Evolutionary conservation across 2,888 invertebrate species (phyloP).

Genomic region (Ophion costatus): DNA sequence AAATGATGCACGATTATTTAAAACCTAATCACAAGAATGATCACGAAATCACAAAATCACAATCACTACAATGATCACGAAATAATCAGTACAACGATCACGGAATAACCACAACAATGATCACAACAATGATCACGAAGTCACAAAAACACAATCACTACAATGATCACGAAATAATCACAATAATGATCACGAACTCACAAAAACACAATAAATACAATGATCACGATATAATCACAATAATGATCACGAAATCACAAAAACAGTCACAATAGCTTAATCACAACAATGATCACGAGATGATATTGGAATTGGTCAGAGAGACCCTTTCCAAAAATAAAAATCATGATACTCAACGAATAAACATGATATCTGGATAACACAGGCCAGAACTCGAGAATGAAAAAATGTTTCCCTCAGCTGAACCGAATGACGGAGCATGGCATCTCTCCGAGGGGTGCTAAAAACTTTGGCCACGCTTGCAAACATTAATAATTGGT

Average conservation of each 20-base stretch:
- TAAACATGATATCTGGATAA: not conserved
- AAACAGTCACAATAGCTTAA: not conserved
- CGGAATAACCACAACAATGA: no score
- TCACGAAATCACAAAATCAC: no score
- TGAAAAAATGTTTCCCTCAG: not conserved
- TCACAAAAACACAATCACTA: not conserved
- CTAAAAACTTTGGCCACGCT: conserved; percentile 54
- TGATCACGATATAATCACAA: not conserved
- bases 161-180: not conserved
- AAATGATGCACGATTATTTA: not conserved
- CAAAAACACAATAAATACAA: no score
- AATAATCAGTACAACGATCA: no score
- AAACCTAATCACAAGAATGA: not conserved
- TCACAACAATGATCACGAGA: not conserved
- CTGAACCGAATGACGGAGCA: not conserved
- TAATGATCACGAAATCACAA: not conserved
- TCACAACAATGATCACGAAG: no score
- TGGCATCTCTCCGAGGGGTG: conserved; percentile 29
- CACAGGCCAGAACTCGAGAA: not conserved
- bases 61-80: no score
- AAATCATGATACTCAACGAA: not conserved
- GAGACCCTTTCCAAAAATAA: not conserved
- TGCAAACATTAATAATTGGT: conserved; percentile 55
- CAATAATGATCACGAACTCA: not conserved
- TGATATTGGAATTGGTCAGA: not conserved